Conservation (phyloP, 2,797 vertebrate genomes). For the Poecile montanus region DNA sequence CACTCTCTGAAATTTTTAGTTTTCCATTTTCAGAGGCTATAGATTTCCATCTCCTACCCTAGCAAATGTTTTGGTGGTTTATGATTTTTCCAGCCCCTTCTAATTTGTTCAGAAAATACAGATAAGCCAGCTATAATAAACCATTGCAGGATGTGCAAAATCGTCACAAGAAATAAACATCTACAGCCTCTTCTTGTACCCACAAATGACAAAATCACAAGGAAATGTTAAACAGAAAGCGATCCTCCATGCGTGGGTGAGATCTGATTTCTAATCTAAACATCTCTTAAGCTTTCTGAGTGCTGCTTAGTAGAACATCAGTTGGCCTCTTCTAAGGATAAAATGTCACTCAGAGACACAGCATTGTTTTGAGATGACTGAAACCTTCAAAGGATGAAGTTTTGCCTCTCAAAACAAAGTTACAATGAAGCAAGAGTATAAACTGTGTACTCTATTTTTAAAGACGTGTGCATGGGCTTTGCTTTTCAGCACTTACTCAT, state of each 20-base stretch:
- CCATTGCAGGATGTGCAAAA: neutral
- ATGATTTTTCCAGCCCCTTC: conserved; percentile 1
- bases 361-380: neutral
- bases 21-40: conserved; percentile 35
- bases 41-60: conserved; percentile 32
- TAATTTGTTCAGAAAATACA: conserved; percentile 15
- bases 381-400: neutral
- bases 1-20: neutral
- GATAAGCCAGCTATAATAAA: neutral
- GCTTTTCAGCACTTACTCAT: neutral
- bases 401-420: neutral
- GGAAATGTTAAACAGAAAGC: neutral
- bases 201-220: neutral
- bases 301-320: neutral
- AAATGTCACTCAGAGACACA: neutral
- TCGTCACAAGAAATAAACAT: neutral
- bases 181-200: neutral
- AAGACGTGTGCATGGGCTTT: neutral
- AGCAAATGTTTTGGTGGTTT: neutral
- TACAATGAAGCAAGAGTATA: neutral
- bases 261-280: neutral
- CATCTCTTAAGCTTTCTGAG: neutral
- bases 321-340: neutral
- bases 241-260: neutral
- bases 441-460: neutral